Evolutionary conservation across 2,888 invertebrate species (phyloP).

Genomic region (Odontocolon sp.): DNA sequence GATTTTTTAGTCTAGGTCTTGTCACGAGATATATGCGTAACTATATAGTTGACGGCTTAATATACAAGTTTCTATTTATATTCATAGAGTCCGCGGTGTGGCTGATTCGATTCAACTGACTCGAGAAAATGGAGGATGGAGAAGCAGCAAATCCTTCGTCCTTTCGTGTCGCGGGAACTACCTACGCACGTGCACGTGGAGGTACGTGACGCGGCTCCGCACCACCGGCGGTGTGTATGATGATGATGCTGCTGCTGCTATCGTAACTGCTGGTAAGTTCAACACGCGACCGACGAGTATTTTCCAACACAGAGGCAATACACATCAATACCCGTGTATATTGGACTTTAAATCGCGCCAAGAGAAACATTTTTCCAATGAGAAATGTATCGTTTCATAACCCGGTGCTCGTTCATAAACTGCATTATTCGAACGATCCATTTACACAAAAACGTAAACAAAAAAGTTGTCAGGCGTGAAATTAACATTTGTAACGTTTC

Average conservation of each 20-base stretch:
- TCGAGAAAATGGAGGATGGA: slow-evolving; percentile 8
- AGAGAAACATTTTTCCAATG: neutral
- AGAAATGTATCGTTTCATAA: neutral
- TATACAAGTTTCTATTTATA: slow-evolving; percentile 25
- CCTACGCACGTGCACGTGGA: slow-evolving; percentile 52
- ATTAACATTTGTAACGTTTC: neutral
- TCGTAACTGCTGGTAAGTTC: slow-evolving; percentile 11
- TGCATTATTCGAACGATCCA: neutral
- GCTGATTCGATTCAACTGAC: slow-evolving; percentile 15
- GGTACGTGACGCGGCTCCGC: slow-evolving; percentile 36
- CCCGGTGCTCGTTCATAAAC: neutral
- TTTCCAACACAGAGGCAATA: slow-evolving; percentile 10
- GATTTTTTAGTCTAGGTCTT: neutral
- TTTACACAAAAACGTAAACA: neutral
- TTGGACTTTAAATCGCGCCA: slow-evolving; percentile 9
- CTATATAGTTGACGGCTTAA: neutral
- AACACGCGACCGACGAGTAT: slow-evolving; percentile 16
- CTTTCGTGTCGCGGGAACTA: slow-evolving; percentile 28
- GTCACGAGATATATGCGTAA: neutral
- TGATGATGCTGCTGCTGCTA: slow-evolving; percentile 21
- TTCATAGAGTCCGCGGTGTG: slow-evolving; percentile 6
- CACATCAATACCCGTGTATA: neutral
- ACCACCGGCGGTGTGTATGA: slow-evolving; percentile 6
- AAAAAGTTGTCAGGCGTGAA: neutral
- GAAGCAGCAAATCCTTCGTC: slow-evolving; percentile 1